Evolutionary conservation across 2,797 vertebrate species (phyloP), one percentile per base, ranked within the genome.

Genomic region (Pseudotriccus pelzelni): DNA sequence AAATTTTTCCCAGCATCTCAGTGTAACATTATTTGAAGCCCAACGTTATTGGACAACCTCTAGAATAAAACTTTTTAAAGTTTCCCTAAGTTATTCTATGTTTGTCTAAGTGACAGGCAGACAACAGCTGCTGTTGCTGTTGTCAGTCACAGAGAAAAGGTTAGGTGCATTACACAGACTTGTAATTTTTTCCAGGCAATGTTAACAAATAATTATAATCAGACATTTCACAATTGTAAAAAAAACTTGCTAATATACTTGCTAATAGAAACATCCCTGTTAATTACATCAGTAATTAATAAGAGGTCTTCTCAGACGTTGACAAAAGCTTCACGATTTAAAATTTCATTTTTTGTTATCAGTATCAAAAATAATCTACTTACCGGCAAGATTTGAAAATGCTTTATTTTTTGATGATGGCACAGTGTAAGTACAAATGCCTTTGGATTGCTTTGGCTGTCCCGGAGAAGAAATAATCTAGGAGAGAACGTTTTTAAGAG

Each of bases 391-490:
- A 99, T 99, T 97, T 99, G 99, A 98, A 99, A 99, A 98, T 99
- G 99, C 96, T 99, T 99, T 96, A 99, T 99, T 98, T 99, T 99
- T 98, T 99, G 99, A 98, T 99, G 99, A 97, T 99, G 99, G 98
- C 99, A 99, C 97, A 99, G 97, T 8, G 99, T 99, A 96, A 99
- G 99, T 94, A 99, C 99, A 92, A 99, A 99, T 9, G 99, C 99
- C 98, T 99, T 99, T 97, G 99, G 99, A 96, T 99, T 99, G 96
- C 99, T 99, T 98, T 99, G 99, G 98, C 99, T 99, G 98, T 99
- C 99, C 94, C 99, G 98, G 90, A 99, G 98, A 93, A 99, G 98
- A 97, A 99, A 99, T 87, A 99, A 98, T 96, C 99, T 99, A 97
- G 53, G 52, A 85, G 72, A 47, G 63, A 89, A 87, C 49, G 93